Evolutionary conservation across 1,140 invertebrate species (phyloP), one percentile per base, ranked within the genome.

Genomic region (honey bee (Apis mellifera)): DNA sequence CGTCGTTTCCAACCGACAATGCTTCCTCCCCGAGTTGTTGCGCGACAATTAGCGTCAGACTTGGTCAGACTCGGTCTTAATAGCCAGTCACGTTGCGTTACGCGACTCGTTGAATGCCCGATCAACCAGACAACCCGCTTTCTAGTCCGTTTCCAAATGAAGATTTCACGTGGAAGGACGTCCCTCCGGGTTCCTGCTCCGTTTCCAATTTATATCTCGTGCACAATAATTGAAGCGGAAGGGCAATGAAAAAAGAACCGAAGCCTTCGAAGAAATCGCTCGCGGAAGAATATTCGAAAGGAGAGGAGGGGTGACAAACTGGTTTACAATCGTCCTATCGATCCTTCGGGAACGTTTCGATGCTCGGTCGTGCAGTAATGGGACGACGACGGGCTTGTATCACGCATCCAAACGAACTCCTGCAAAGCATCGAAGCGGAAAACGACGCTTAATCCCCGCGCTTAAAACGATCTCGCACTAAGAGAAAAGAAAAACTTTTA

Each of bases 41-140:
- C 23, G 50, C 78, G 69, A 79, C 78, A 72, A 72, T 79, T 79
- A 79, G 59, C 52, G 32, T 42, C 4, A 42, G 32, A 42, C 32
- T 42, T 42, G 23, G 23, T 13, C 66, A 2, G 75, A 57, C 52
- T 57, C 2, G 59, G 2, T 60, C 26, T 26, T 32, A 19, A 17
- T 5, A 52, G 50, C 5, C 62, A 48, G 65, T 48, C 50, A 57
- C 32, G 69, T 52, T 42, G 21, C 50, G 42, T 64, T 50, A 50
- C 23, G 19, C 15, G 68, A 23, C 48, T 64, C 78, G 70, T 65
- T 65, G 55, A 55, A 21, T 50, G 69, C 21, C 21, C 70, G 48
- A 73, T 80, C 55, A 80, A n/a, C n/a, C n/a, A n/a, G n/a, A n/a
- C n/a, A n/a, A 42, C 32, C 32, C 32, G 32, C 4, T 42, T 42